Base-by-base conservation (phyloP, 2,113 vertebrate genomes). In the Silurus asotus region DNA sequence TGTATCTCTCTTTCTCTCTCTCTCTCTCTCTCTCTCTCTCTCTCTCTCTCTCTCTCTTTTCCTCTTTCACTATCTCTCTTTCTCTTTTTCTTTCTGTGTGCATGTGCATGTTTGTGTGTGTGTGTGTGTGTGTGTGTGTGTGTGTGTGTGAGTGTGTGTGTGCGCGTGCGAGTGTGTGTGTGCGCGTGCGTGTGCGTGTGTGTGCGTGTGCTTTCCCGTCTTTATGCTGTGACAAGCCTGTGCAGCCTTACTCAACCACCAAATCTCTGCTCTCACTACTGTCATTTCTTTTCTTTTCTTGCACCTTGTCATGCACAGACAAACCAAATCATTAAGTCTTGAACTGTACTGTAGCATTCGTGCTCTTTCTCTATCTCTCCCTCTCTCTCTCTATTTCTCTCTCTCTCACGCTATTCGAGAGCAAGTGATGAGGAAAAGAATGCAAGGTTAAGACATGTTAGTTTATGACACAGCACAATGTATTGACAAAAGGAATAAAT, bases 201-300 rank as follows among this genome's bases (percentile, higher is more conserved):
- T 2, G 37, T 37, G 37, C 1, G 37, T 37, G 37, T 37, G 37
- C 37, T 2, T 37, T 37, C 37, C 81, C 81, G 87, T 89, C 88
- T 90, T 89, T 89, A 87, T n/a, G 53, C 55, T 82, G 75, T 58
- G 10, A 74, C 53, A 64, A 64, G 59, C 59, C 61, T 81, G 59
- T 51, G 49, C 48, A 81, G 61, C 45, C 20, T 65, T 62, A 81
- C 23, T 89, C 86, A 90, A 91, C 91, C 92, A 93, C 93, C 92
- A 61, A 89, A 85, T 83, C 80, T 91, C 92, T 75, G 91, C 92
- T 90, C 92, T 93, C 92, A 88, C 92, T 93, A 92, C 92, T 91
- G 90, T 88, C 91, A 90, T 87, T 88, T 90, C 91, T 89, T 82
- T 67, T 80, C 8, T 59, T 61, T 81, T 65, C 48, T n/a, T 81